Base-by-base conservation (phyloP, 2,888 invertebrate genomes). In the Neoitamus cyanurus region DNA sequence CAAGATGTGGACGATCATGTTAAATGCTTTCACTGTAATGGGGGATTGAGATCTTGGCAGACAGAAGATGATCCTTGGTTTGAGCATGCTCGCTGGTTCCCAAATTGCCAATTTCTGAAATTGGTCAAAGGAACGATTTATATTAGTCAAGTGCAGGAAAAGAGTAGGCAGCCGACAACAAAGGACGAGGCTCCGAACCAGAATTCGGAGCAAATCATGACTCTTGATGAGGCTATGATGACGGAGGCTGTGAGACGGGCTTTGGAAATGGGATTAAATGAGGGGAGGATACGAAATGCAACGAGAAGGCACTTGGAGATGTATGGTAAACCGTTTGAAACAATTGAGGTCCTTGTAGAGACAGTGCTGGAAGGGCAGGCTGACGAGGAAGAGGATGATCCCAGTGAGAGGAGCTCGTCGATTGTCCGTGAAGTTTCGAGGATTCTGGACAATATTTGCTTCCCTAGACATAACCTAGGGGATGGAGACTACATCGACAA, bases 51-150 rank as follows among this genome's bases (percentile, higher is more conserved):
- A 87, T 95, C 96, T 89, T 99, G 98, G 98, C 96, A 97, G 90
- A 94, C 94, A 48, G 94, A 94, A 20, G 98, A 98, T 90, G 95
- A 96, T 89, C 97, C 98, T 0, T 98, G 98, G 98, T 93, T 94
- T 83, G 98, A 98, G 89, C 99, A 99, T 92, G 97, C 97, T 11
- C 94, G 95, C 88, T 98, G 97, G 97, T 98, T 97, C 92, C 96
- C 97, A 0, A 94, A 94, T 89, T 99, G 98, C 91, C 95, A 95
- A 7, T 98, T 95, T 90, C 94, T 99, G 20, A 92, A 94, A 84
- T 93, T 97, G 84, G 94, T 96, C 75, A 97, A 97, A 89, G 97
- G 97, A 11, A 94, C 94, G 85, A 94, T 95, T 69, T 98, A 95
- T 89, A 94, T 98, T 2, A 93, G 94, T 84, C 91, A 90, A 85